Base-by-base conservation (phyloP, 1,140 invertebrate genomes). In the Leptinotarsa texana region DNA sequence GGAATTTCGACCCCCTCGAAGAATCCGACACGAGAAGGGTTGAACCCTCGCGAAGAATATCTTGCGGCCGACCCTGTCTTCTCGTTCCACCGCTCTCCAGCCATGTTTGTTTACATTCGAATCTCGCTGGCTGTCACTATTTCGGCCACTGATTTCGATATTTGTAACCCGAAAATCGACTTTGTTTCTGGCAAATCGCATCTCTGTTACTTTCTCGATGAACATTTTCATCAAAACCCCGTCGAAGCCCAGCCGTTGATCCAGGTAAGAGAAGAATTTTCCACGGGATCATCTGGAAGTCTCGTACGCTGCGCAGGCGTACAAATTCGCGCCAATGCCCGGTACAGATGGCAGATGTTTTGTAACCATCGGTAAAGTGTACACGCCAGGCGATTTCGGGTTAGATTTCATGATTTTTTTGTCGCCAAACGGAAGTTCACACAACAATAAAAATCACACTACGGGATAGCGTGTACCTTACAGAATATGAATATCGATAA, bases 321-420 rank as follows among this genome's bases (percentile, higher is more conserved):
- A 62, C 73, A 18, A 63, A 69, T 85, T 84, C 82, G 84, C 84
- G 84, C 84, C 84, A 85, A 85, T 79, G 81, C 80, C 81, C 79
- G 82, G 82, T 81, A 81, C 83, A 83, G 83, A 84, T 84, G 82
- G 83, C 83, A 85, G 83, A 85, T 85, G 84, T 84, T 85, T 85
- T 82, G 75, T 80, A 80, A 79, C 75, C 73, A 79, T 70, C 78
- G 63, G 73, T 73, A 73, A 77, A 79, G 71, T 77, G 78, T 77
- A 76, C 69, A 77, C 75, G 74, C 47, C 67, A 75, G 65, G 69
- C 69, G 69, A 69, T 65, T 74, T 71, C 51, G 42, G 63, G 69
- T 73, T 48, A 18, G 47, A 75, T 71, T 78, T 78, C 69, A 73
- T 49, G 22, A 78, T 61, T 76, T 77, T 74, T 80, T 81, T 80